Percentiles rank a stretch among this genome's conserved stretches.
Evolutionary conservation across 2,113 vertebrate genomes (phyloP).

Genomic region (Myotis brandtii): DNA sequence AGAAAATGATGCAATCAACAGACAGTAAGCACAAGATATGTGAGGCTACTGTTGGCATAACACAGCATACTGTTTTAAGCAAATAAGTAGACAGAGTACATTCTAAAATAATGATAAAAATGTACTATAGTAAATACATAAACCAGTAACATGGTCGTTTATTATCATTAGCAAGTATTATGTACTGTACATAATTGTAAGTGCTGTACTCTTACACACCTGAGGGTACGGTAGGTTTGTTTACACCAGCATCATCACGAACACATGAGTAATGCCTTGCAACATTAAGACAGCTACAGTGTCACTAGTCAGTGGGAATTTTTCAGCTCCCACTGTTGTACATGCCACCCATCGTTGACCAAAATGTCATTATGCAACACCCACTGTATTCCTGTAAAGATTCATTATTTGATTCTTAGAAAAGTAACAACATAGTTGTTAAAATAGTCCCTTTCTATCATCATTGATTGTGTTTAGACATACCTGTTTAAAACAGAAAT

Average conservation of each 20-base stretch:
- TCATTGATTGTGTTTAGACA: background rate
- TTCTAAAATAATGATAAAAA: background rate
- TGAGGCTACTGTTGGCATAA: background rate
- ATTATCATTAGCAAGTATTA: background rate
- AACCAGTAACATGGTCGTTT: background rate
- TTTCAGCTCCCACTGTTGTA: background rate
- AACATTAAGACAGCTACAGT: background rate
- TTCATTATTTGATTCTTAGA: slow-evolving; percentile 1
- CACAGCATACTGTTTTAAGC: background rate
- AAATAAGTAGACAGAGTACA: background rate
- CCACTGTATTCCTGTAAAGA: background rate
- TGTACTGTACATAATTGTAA: background rate
- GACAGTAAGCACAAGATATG: background rate
- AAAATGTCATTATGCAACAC: background rate
- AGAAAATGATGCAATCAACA: background rate
- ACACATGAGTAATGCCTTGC: background rate
- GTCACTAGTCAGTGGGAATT: background rate
- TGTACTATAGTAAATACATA: background rate
- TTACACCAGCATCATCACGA: background rate
- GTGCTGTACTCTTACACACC: background rate
- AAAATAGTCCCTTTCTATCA: slow-evolving; percentile 4
- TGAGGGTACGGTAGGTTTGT: background rate
- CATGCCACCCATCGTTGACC: background rate
- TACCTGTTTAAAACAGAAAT: slow-evolving; percentile 28
- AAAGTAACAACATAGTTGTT: background rate